These are phyloP conservation scores for Caenorhabditis sp. DNA, from an alignment of 2,888 invertebrate species.

Conservation along the genomic window DNA sequence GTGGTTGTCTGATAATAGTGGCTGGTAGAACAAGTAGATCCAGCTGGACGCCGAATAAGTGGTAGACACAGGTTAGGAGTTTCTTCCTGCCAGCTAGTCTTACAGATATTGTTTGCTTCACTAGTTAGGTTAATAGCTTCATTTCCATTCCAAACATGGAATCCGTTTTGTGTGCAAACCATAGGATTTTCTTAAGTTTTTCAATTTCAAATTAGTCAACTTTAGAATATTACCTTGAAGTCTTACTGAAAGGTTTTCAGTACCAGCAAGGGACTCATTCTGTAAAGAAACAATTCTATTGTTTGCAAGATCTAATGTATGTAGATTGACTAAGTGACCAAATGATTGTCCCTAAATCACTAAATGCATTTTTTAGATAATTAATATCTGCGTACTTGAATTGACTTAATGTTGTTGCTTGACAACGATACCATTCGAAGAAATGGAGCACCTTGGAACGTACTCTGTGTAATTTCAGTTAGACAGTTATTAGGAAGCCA, in stretches of 20 bases:
- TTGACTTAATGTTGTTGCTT: conserved; percentile 81
- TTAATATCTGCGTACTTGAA: too few species aligned
- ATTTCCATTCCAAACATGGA: conserved; percentile 82
- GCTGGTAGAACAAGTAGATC: conserved; percentile 73
- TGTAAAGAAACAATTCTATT: conserved; percentile 85
- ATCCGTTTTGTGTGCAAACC: conserved; percentile 82
- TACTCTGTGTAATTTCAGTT: conserved; percentile 73
- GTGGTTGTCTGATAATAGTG: conserved; percentile 53
- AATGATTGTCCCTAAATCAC: conserved; percentile 85
- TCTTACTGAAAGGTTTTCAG: conserved; percentile 79
- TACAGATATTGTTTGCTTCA: conserved; percentile 81
- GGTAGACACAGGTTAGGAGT: conserved; percentile 79
- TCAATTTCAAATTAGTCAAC: too few species aligned
- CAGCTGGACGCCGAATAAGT: conserved; percentile 65
- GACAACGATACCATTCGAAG: conserved; percentile 82
- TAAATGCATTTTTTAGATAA: background rate
- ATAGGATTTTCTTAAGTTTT: conserved; percentile 83
- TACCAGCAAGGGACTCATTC: conserved; percentile 76
- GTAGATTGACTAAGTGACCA: conserved; percentile 90
- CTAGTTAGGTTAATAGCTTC: conserved; percentile 82
- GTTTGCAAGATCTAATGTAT: conserved; percentile 92
- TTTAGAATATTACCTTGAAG: conserved; percentile 82
- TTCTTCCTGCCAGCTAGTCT: conserved; percentile 73
- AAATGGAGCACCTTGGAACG: conserved; percentile 82
- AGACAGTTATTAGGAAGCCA: conserved; percentile 83